Evolutionary conservation across 2,888 invertebrate species (phyloP), one percentile per base, ranked within the genome.

Genomic region (Drosophila nigritarsus): DNA sequence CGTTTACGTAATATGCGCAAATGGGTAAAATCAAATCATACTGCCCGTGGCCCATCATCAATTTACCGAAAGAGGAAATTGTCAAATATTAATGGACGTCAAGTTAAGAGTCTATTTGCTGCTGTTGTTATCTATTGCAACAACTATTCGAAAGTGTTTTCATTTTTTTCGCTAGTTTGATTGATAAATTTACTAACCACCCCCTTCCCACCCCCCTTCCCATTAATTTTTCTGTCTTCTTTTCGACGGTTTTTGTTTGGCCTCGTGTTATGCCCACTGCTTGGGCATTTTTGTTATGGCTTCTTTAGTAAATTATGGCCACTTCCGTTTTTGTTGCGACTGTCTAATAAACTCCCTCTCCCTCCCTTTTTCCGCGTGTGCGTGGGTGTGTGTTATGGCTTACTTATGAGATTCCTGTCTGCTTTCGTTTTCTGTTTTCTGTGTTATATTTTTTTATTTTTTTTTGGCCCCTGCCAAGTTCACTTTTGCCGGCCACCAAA

Each of bases 271-370:
- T 76, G 72, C 66, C 61, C 59, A 54, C 64, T 76, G 59, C 48
- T 63, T 65, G 76, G 76, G 64, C 76, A 70, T 87, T 87, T 77
- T 69, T 75, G 79, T 78, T 88, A 82, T 75, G 75, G 82, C 84
- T 84, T 87, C 81, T 87, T 85, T 87, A 83, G 83, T 87, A 87
- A 87, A 87, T 89, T 89, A 89, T 87, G 80, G 80, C 85, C 82
- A 89, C 89, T 89, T 87, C 87, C 89, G 87, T 70, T 82, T 78
- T 76, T 83, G 83, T 82, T 78, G 78, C 62, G 72, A 82, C 84
- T 80, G 84, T 86, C 86, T 86, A 88, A 86, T 88, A 86, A 87
- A 88, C 83, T 82, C 64, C 71, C 69, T 73, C 78, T 70, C 30
- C 49, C n/a, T 24, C 40, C 40, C 60, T 54, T 27, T 40, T 27